Evolutionary conservation across 1,140 invertebrate species (phyloP).

Genomic region (Globodera rostochiensis): DNA sequence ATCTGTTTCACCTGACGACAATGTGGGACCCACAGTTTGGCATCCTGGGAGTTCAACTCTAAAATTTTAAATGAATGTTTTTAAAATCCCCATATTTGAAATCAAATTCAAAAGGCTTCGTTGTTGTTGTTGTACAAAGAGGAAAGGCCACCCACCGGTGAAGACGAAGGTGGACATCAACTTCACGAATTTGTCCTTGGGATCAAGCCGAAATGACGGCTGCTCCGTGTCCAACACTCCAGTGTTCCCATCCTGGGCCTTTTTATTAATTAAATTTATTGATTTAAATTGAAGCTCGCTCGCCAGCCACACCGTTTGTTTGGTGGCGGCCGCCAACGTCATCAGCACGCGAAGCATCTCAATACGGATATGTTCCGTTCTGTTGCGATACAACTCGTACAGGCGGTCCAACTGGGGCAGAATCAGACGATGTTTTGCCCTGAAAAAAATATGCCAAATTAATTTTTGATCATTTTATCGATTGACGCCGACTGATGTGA

Average conservation of each 20-base stretch:
- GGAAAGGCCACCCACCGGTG: background rate
- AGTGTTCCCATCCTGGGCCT: background rate
- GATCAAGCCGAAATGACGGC: constrained; percentile 8
- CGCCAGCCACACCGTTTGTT: background rate
- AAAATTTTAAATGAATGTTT: background rate
- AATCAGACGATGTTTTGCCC: constrained; percentile 22
- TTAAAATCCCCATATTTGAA: too few relatives aligned
- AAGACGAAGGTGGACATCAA: constrained; percentile 29
- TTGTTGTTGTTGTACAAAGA: too few relatives aligned
- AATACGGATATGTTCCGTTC: constrained; percentile 27
- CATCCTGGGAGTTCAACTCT: background rate
- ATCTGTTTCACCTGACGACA: constrained; percentile 13
- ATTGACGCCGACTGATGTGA: too few relatives aligned
- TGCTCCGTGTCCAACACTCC: background rate
- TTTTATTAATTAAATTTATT: too few relatives aligned
- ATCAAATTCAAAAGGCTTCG: too few relatives aligned
- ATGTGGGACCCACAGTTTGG: constrained; percentile 32
- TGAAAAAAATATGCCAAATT: background rate
- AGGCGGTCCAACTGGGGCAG: constrained; percentile 34
- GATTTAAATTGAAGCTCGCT: background rate
- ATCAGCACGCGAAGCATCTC: constrained; percentile 29
- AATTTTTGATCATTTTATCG: background rate
- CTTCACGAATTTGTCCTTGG: constrained; percentile 32
- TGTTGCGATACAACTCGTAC: constrained; percentile 21
- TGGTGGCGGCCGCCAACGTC: background rate